Percentiles rank a stretch among this genome's conserved stretches.
Conservation (phyloP, 2,113 vertebrate genomes). For the Stomatorhinus ivindoensis region DNA sequence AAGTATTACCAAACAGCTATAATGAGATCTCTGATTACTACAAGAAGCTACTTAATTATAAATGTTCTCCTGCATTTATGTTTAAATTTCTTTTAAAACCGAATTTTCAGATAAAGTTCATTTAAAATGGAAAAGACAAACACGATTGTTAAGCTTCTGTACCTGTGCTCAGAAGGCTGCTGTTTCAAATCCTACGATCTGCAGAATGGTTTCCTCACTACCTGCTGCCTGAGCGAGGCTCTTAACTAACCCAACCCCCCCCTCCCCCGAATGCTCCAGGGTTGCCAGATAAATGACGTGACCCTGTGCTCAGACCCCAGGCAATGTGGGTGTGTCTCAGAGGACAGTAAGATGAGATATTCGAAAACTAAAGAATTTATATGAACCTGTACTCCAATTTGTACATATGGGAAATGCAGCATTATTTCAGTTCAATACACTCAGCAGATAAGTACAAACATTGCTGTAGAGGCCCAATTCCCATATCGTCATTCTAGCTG, state of each 20-base stretch:
- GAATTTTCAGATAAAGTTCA: not conserved
- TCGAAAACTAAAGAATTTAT: not conserved
- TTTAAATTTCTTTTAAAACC: not conserved
- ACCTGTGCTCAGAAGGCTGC: not conserved
- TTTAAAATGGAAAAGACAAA: not conserved
- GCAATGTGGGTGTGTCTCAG: not conserved
- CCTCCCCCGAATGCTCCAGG: not conserved
- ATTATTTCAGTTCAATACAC: not conserved
- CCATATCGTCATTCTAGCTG: not conserved
- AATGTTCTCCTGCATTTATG: not conserved
- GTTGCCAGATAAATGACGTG: not conserved
- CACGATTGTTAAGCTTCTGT: not conserved
- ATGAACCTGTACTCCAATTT: not conserved
- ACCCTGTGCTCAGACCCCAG: not conserved
- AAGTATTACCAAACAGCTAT: not conserved
- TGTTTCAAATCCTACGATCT: not conserved
- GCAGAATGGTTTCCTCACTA: not conserved
- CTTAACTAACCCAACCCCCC: not conserved
- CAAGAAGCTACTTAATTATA: not conserved
- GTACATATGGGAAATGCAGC: not conserved
- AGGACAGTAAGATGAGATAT: not conserved
- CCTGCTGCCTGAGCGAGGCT: not conserved
- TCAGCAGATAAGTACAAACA: not conserved
- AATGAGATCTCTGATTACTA: not conserved
- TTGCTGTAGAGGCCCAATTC: not conserved